Conservation (phyloP, 1,140 invertebrate species). For the Saccostrea cuccullata region DNA sequence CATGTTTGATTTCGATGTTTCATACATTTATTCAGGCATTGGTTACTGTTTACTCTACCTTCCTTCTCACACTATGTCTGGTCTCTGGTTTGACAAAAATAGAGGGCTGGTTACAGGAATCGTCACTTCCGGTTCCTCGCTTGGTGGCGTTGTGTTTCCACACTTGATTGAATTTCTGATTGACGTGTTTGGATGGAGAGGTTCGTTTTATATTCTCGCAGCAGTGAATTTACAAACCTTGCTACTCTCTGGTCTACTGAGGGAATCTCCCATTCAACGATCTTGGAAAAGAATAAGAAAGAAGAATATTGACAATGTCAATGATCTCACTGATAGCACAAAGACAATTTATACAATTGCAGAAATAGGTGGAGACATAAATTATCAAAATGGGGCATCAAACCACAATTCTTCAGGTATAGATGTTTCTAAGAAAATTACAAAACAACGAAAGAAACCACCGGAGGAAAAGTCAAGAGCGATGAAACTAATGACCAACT, state of each 20-base stretch:
- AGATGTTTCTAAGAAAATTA: too few relatives aligned
- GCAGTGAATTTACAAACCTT: constrained; percentile 87
- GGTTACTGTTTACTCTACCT: constrained; percentile 69
- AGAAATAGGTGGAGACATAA: not conserved
- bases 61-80: constrained; percentile 77
- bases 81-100: constrained; percentile 94
- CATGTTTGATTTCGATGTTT: too few relatives aligned
- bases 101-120: constrained; percentile 93
- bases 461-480: not conserved
- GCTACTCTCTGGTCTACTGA: constrained; percentile 65
- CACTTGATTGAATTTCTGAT: constrained; percentile 83
- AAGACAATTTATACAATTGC: not conserved
- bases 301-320: not conserved
- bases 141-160: constrained; percentile 88
- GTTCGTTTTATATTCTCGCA: constrained; percentile 90
- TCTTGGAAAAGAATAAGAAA: not conserved
- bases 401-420: not conserved
- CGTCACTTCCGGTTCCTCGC: constrained; percentile 94
- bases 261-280: not conserved
- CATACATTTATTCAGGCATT: constrained; percentile 56
- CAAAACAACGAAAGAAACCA: not conserved
- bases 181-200: constrained; percentile 86
- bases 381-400: not conserved
- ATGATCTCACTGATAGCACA: not conserved
- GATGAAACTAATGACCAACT: constrained; percentile 42